Conservation (phyloP, 2,113 vertebrate genomes). For the Sorex fumeus region DNA sequence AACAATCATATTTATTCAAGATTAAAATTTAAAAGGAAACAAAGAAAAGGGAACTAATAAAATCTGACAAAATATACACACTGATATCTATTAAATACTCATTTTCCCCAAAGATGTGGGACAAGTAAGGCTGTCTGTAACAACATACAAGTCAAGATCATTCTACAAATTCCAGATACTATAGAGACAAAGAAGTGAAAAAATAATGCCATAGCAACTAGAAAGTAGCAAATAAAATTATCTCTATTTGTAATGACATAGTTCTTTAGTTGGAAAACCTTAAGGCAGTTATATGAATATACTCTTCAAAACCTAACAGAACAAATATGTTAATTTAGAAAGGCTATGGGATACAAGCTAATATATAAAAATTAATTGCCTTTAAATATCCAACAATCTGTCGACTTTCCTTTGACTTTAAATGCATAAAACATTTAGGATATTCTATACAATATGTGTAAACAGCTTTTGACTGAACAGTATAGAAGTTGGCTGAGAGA, state of each 20-base stretch:
- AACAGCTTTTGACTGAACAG: too few species aligned
- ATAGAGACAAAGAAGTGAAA: background rate
- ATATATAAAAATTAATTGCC: too few species aligned
- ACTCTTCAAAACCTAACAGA: too few species aligned
- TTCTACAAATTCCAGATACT: background rate
- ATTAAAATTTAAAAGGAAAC: background rate
- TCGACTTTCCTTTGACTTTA: too few species aligned
- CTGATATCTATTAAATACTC: background rate
- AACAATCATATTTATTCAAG: background rate
- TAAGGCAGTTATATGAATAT: background rate
- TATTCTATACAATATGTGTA: too few species aligned
- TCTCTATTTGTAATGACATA: background rate
- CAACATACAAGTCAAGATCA: background rate
- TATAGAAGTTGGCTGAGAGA: too few species aligned
- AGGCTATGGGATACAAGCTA: too few species aligned
- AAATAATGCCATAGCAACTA: background rate
- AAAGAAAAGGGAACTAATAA: background rate
- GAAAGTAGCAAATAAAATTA: background rate
- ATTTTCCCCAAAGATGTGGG: background rate
- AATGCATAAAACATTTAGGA: too few species aligned
- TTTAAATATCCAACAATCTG: too few species aligned
- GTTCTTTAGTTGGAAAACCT: background rate
- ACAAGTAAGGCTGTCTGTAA: background rate
- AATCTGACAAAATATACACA: background rate
- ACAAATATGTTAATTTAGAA: too few species aligned